These are phyloP conservation scores for Bemisia tabaci DNA, from an alignment of 1,140 invertebrate genomes.

Conservation along the genomic window DNA sequence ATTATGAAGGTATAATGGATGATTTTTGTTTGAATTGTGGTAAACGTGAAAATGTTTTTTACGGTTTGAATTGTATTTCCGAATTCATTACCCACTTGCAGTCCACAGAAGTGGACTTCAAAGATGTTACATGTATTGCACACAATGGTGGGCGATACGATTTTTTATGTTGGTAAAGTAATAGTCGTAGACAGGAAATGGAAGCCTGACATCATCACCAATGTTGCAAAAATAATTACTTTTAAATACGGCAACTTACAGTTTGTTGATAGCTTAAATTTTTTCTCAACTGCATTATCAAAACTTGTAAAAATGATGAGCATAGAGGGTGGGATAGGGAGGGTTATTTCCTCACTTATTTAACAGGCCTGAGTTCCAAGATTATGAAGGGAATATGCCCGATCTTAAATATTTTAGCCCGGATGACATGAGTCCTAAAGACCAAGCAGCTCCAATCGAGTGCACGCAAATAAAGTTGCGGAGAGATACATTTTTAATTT, in stretches of 20 bases:
- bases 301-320: constrained; percentile 17
- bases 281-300: not conserved
- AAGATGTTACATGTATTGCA: not conserved
- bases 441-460: constrained; percentile 18
- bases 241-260: not conserved
- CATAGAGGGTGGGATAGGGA: constrained; percentile 13
- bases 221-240: not conserved
- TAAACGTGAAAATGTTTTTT: not conserved
- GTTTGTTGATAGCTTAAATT: constrained; percentile 8
- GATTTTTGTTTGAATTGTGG: not conserved
- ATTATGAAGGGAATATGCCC: constrained; percentile 19
- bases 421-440: constrained; percentile 12
- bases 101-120: not conserved
- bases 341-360: constrained; percentile 22
- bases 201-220: not conserved
- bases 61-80: not conserved
- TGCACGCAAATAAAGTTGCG: constrained; percentile 11
- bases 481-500: constrained; percentile 18
- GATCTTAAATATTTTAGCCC: constrained; percentile 14
- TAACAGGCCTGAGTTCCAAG: constrained; percentile 17
- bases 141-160: not conserved
- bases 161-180: not conserved
- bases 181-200: not conserved
- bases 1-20: not conserved
- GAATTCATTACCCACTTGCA: not conserved